Evolutionary conservation across 2,113 vertebrate species (phyloP).

Genomic region (Physeter macrocephalus): DNA sequence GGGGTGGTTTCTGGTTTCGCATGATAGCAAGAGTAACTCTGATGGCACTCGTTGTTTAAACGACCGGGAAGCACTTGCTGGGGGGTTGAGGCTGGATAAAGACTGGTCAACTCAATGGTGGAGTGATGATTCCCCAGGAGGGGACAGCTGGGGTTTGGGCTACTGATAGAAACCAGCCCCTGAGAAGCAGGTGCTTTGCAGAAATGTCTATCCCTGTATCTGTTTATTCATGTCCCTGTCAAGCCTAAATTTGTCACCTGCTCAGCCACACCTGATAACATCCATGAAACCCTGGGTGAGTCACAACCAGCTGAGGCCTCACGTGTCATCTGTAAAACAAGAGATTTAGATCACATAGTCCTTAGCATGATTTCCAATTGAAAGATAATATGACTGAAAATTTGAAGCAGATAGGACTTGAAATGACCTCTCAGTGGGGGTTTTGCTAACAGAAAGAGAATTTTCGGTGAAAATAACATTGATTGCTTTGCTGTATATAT

Average conservation of each 20-base stretch:
- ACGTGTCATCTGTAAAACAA: not conserved
- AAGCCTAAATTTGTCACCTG: not conserved
- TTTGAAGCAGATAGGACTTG: not conserved
- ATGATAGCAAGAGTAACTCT: not conserved
- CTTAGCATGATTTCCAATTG: not conserved
- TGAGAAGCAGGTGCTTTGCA: not conserved
- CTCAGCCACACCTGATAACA: not conserved
- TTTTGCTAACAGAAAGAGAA: not conserved
- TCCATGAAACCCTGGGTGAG: not conserved
- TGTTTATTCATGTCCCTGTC: fast-evolving
- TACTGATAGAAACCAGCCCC: not conserved
- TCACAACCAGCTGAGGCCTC: not conserved
- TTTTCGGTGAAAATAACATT: not conserved
- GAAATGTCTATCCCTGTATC: not conserved
- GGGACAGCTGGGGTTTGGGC: too few relatives aligned
- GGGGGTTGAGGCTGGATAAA: not conserved
- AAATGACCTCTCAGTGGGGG: not conserved
- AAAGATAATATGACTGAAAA: not conserved
- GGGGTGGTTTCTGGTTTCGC: not conserved
- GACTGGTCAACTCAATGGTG: fast-evolving
- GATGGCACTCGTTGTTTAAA: not conserved
- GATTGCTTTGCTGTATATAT: not conserved
- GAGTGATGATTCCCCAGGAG: fast-evolving
- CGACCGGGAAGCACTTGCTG: fast-evolving
- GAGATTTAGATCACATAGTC: not conserved